phyloP scores from a whole-genome alignment of 2,797 vertebrate species.

The Thamnophis elegans region DNA sequence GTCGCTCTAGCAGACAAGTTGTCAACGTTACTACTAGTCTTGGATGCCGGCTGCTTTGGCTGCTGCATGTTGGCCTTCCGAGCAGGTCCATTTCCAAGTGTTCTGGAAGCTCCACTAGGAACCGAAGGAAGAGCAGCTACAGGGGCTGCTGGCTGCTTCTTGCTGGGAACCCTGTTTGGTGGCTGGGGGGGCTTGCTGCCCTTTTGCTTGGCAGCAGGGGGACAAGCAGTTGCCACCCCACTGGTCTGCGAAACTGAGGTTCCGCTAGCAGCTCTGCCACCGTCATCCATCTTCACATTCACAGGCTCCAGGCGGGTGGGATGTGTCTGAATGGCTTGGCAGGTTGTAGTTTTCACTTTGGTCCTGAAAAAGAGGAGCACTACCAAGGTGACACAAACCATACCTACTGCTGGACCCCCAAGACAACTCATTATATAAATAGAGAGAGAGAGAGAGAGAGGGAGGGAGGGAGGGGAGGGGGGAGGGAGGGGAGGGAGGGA shows the following conservation, averaged over 20 bases:
- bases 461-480: no score
- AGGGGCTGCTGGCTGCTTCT: background rate
- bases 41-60: background rate
- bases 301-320: background rate
- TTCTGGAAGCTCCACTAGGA: background rate
- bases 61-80: background rate
- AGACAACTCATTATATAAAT: background rate
- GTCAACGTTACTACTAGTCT: background rate
- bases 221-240: background rate
- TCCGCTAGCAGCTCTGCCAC: background rate
- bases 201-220: background rate
- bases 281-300: slow-evolving; percentile 18
- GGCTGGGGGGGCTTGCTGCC: background rate
- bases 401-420: background rate
- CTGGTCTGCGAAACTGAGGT: background rate
- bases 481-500: no score
- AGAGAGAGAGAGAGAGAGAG: no score
- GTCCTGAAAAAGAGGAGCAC: background rate
- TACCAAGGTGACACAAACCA: background rate
- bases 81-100: background rate
- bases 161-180: background rate
- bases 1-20: background rate
- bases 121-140: background rate
- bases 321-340: background rate
- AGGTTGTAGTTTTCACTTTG: background rate